phyloP scores from a whole-genome alignment of 2,888 invertebrate species.

The Chirona hameri region DNA sequence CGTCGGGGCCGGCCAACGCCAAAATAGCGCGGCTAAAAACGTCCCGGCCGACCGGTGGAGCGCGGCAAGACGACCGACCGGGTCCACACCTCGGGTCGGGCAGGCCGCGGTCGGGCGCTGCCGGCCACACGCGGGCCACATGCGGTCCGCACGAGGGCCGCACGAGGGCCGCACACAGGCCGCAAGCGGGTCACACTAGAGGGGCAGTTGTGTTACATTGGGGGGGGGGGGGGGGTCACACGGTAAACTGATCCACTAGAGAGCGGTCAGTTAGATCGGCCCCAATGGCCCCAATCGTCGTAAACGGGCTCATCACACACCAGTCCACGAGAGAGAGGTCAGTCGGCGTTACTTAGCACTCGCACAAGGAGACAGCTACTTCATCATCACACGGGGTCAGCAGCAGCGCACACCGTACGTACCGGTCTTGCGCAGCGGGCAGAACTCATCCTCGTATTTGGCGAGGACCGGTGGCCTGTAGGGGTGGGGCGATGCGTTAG shows the following conservation, averaged over 20 bases:
- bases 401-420: slow-evolving; percentile 40
- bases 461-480: slow-evolving; percentile 50
- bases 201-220: too few relatives aligned
- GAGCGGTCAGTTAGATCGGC: too few relatives aligned
- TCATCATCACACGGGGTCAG: not conserved
- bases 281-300: too few relatives aligned
- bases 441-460: slow-evolving; percentile 67
- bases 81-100: too few relatives aligned
- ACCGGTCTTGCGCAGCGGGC: slow-evolving; percentile 94
- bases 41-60: not conserved
- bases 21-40: not conserved
- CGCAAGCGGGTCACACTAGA: not conserved
- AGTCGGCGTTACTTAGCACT: too few relatives aligned
- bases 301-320: too few relatives aligned
- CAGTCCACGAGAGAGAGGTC: too few relatives aligned
- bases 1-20: not conserved
- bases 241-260: too few relatives aligned
- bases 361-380: too few relatives aligned
- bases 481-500: slow-evolving; percentile 46
- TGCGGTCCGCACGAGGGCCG: not conserved
- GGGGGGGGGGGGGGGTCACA: too few relatives aligned
- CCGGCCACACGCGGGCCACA: not conserved
- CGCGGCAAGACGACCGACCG: not conserved
- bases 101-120: too few relatives aligned
- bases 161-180: not conserved